Conservation (phyloP, 2,888 invertebrate species). For the Pristionchus arcanus region DNA sequence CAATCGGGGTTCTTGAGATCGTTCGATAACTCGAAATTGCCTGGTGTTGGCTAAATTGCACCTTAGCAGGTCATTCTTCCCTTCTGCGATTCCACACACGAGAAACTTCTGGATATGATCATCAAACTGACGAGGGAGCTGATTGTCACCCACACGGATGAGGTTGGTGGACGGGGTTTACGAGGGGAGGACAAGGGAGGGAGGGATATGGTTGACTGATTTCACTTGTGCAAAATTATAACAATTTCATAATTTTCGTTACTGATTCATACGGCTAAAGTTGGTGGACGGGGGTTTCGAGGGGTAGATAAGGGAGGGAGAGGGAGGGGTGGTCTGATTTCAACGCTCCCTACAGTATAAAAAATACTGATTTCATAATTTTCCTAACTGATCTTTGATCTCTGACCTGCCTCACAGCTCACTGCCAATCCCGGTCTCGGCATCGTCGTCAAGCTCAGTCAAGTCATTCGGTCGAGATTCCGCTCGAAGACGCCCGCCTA, state of each 20-base stretch:
- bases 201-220: neutral
- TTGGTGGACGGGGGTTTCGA: neutral
- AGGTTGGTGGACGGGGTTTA: neutral
- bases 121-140: slow-evolving; percentile 46
- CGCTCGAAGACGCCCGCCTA: slow-evolving; percentile 14
- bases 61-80: slow-evolving; percentile 29
- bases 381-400: neutral
- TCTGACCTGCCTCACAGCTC: neutral
- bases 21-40: too few relatives aligned
- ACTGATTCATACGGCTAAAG: too few relatives aligned
- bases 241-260: too few relatives aligned
- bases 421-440: slow-evolving; percentile 49
- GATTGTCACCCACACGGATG: slow-evolving; percentile 44
- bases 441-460: slow-evolving; percentile 36
- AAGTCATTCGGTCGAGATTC: slow-evolving; percentile 22
- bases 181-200: neutral
- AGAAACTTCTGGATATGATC: slow-evolving; percentile 39
- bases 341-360: too few relatives aligned
- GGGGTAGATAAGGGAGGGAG: neutral
- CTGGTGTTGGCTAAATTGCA: neutral
- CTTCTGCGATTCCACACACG: neutral
- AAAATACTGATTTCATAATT: too few relatives aligned
- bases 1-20: too few relatives aligned
- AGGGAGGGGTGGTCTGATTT: neutral
- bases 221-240: neutral